phyloP scores from a whole-genome alignment of 2,113 vertebrate species.

The Gnathonemus echidnorhynchus region DNA sequence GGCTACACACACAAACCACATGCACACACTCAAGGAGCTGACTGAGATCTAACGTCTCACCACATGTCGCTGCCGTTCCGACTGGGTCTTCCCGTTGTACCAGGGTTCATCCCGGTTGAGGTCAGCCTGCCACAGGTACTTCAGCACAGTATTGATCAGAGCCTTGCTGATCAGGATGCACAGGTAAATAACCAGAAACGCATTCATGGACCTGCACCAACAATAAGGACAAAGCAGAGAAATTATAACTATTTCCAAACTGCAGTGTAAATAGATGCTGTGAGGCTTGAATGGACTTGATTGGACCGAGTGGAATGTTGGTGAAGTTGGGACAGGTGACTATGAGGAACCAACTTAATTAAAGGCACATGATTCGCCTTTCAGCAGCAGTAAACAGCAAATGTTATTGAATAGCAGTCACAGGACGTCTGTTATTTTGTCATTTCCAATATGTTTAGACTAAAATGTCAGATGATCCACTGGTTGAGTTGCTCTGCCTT shows the following conservation, averaged over 20 bases:
- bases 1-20: not conserved
- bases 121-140: constrained; percentile 88
- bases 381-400: not conserved
- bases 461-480: not conserved
- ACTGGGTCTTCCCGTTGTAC: constrained; percentile 83
- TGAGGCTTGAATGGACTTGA: not conserved
- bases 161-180: constrained; percentile 93
- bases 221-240: not conserved
- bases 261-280: not conserved
- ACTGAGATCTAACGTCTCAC: constrained; percentile 32
- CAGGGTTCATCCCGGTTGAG: constrained; percentile 79
- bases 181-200: constrained; percentile 91
- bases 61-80: constrained; percentile 73
- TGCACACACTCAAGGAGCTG: not conserved
- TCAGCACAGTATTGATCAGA: constrained; percentile 80
- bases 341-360: not conserved
- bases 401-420: not conserved
- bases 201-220: constrained; percentile 83
- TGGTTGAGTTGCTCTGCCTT: not conserved
- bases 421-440: not conserved
- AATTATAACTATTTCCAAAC: not conserved
- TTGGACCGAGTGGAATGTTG: not conserved
- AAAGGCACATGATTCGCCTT: not conserved
- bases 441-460: not conserved
- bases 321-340: not conserved